phyloP scores from a whole-genome alignment of 2,113 vertebrate species.

The Formicarius rufipectus region DNA sequence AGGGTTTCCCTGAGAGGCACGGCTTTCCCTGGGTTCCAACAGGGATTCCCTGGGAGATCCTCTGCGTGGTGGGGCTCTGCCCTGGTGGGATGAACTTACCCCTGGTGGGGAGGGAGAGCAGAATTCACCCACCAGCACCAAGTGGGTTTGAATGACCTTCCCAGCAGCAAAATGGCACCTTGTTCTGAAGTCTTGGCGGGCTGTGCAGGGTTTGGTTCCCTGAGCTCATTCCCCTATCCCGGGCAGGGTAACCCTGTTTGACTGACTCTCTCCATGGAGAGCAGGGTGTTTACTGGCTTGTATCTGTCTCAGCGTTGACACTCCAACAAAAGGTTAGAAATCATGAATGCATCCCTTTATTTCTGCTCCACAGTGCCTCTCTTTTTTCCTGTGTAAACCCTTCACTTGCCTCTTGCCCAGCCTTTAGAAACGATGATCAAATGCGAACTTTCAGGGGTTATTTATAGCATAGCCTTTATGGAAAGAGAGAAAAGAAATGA shows the following conservation, averaged over 20 bases:
- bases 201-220: background rate
- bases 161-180: background rate
- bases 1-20: background rate
- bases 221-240: background rate
- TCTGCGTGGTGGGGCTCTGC: background rate
- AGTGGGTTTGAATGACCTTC: background rate
- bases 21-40: background rate
- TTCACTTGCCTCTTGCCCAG: conserved; percentile 71
- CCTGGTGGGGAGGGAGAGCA: background rate
- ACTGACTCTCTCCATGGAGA: conserved; percentile 17
- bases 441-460: conserved; percentile 78
- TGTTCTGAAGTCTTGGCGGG: background rate
- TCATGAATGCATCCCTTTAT: conserved; percentile 77
- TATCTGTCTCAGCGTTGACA: conserved; percentile 62
- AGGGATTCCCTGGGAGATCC: background rate
- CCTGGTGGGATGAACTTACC: background rate
- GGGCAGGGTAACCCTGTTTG: background rate
- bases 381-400: conserved; percentile 73
- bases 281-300: conserved; percentile 69
- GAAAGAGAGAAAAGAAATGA: conserved; percentile 77
- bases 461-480: conserved; percentile 78
- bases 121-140: background rate
- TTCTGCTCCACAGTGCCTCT: conserved; percentile 68
- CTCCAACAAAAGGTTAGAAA: conserved; percentile 65
- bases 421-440: conserved; percentile 75